phyloP scores from a whole-genome alignment of 2,888 invertebrate genomes.

The Slavum lentiscoides region DNA sequence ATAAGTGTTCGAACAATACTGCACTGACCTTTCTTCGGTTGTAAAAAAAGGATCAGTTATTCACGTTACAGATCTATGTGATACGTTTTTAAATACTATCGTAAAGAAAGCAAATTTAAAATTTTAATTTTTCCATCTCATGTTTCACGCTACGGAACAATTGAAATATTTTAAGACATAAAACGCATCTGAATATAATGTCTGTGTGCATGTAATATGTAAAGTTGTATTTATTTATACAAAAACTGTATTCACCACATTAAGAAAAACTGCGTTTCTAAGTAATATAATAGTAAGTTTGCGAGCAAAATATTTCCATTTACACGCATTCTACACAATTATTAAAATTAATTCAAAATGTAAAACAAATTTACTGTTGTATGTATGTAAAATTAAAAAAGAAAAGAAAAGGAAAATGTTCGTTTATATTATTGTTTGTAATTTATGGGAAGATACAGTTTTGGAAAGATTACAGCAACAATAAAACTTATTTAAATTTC shows the following conservation, averaged over 20 bases:
- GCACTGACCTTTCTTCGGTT: conserved; percentile 19
- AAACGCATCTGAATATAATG: not conserved
- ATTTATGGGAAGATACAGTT: too few relatives aligned
- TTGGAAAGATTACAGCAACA: too few relatives aligned
- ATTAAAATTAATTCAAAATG: too few relatives aligned
- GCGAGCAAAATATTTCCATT: too few relatives aligned
- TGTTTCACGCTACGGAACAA: conserved; percentile 4
- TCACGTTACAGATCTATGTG: conserved; percentile 4
- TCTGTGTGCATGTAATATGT: not conserved
- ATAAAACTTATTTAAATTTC: too few relatives aligned
- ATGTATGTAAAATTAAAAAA: too few relatives aligned
- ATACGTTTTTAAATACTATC: not conserved
- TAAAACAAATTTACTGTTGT: too few relatives aligned
- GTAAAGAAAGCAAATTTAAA: conserved; percentile 20
- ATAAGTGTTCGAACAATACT: conserved; percentile 21
- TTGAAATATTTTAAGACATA: not conserved
- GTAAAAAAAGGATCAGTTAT: conserved; percentile 15
- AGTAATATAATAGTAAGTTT: too few relatives aligned
- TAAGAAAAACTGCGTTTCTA: not conserved
- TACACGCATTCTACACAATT: too few relatives aligned
- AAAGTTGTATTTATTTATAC: conserved; percentile 9
- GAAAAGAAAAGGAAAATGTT: too few relatives aligned
- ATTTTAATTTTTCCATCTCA: conserved; percentile 21
- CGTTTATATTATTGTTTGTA: too few relatives aligned
- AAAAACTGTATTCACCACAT: not conserved